Evolutionary conservation across 1,140 invertebrate genomes (phyloP), one percentile per base, ranked within the genome.

Genomic region (Pseudomyrmex sp.): DNA sequence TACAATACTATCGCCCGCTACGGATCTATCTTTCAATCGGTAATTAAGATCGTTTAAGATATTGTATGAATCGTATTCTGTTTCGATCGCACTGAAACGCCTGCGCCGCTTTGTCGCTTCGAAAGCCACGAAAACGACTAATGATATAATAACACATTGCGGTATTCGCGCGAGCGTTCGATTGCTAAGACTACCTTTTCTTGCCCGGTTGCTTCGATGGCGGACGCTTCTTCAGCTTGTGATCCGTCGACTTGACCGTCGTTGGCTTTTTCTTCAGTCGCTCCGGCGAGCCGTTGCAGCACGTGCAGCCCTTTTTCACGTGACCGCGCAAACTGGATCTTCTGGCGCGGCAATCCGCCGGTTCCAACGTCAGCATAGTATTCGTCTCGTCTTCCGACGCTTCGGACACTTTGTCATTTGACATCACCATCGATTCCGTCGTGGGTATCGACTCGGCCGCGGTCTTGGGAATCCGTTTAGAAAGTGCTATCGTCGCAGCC

Each of bases 221-320:
- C 18, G 93, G 77, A 65, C 91, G 89, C 80, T 94, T 94, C 82
- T 94, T 94, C 35, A 93, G 48, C 61, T 92, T 93, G 50, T 94
- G 92, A 23, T 93, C 83, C 35, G 68, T 52, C 8, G 90, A 66
- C 48, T 92, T 93, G 0, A 91, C 89, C 2, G 73, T 70, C 7
- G 76, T 58, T 1, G 89, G 74, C 62, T 94, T 93, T 74, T 94
- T 94, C 74, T 93, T 94, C 5, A 93, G 92, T 44, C 93, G 90
- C 52, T 94, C 93, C 1, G 93, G 93, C 0, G 93, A 94, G 0
- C 94, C 94, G 76, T 95, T 95, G 83, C 95, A 95, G 74, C 95
- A 95, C 0, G 93, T 92, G 82, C 95, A 95, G 2, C 93, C 94
- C 74, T 95, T 95, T 65, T 95, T 95, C 12, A 95, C 94, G 74